These are phyloP conservation scores for Steatocranus sp. DNA, from an alignment of 2,797 vertebrate genomes.

Conservation along the genomic window DNA sequence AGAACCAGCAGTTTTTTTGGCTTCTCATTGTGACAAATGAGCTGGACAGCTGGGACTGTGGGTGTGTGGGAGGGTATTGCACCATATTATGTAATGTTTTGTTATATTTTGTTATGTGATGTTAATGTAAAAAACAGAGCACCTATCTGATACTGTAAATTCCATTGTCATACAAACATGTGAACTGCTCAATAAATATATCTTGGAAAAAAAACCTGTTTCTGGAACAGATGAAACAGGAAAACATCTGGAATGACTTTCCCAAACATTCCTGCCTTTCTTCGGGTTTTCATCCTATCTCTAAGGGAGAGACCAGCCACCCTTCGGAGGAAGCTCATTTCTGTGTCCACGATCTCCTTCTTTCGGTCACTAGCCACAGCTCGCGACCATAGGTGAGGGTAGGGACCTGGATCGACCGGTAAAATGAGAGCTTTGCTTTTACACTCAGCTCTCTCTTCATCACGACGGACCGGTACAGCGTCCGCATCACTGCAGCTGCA, in stretches of 20 bases:
- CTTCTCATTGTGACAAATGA: not conserved
- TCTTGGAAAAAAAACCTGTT: not conserved
- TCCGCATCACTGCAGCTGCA: not conserved
- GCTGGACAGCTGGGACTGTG: not conserved
- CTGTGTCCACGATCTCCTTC: fast-evolving
- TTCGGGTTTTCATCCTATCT: not conserved
- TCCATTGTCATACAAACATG: not conserved
- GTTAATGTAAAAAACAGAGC: not conserved
- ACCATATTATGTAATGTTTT: not conserved
- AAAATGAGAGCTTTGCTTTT: not conserved
- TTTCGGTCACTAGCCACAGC: not conserved
- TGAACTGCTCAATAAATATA: not conserved
- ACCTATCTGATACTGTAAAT: not conserved
- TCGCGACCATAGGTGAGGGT: fast-evolving
- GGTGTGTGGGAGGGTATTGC: fast-evolving
- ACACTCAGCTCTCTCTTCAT: not conserved
- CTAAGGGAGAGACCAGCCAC: not conserved
- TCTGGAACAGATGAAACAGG: not conserved
- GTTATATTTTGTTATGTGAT: not conserved
- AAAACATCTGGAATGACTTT: not conserved
- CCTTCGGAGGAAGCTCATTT: no score
- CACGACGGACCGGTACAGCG: not conserved
- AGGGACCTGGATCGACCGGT: not conserved
- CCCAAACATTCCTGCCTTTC: not conserved
- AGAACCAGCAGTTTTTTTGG: not conserved